Conservation (phyloP, 2,113 vertebrate genomes). For the Psammodynastes pulverulentus region DNA sequence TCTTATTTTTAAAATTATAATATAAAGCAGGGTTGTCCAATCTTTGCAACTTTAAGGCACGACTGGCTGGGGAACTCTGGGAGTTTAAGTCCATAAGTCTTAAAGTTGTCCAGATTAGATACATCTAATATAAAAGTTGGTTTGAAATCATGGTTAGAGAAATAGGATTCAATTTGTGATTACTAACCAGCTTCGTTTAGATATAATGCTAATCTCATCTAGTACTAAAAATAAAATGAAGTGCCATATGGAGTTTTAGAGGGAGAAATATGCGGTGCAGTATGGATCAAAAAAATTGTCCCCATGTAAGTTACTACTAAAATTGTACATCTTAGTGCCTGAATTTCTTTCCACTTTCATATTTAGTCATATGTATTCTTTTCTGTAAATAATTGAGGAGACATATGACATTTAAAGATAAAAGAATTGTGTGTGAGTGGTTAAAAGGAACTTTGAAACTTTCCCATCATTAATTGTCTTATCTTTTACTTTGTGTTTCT, state of each 20-base stretch:
- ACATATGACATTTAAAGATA: background rate
- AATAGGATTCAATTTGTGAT: background rate
- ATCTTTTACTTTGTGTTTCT: background rate
- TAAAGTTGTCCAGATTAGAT: background rate
- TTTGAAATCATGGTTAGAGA: background rate
- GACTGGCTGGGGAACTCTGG: background rate
- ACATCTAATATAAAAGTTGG: background rate
- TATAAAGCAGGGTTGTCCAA: background rate
- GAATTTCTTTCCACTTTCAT: background rate
- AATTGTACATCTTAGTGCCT: background rate
- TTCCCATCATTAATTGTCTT: background rate
- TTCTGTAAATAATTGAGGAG: background rate
- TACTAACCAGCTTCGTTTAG: background rate
- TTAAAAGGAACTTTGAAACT: background rate
- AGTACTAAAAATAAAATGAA: background rate
- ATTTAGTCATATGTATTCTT: background rate
- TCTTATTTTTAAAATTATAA: background rate
- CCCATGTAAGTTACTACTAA: background rate
- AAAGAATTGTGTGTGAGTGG: background rate
- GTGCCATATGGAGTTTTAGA: background rate
- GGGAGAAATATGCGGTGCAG: background rate
- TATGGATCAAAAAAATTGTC: background rate
- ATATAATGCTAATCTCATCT: background rate
- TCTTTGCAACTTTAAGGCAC: background rate
- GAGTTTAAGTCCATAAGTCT: background rate